phyloP scores from a whole-genome alignment of 2,797 vertebrate genomes.

The Saxicola maurus region DNA sequence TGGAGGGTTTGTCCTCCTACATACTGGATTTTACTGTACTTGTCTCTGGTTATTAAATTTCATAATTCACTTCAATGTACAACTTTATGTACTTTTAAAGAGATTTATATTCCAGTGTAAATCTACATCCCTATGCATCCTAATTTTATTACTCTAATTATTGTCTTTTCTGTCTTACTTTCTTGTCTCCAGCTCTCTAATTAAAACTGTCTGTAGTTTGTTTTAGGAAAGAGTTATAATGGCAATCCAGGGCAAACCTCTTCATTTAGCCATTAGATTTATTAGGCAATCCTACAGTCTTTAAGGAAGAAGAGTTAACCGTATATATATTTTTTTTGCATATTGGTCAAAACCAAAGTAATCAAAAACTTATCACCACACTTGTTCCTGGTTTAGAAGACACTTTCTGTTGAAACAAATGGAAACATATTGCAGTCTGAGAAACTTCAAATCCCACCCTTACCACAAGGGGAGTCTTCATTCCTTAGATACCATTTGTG shows the following conservation, averaged over 20 bases:
- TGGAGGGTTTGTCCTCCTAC: neutral
- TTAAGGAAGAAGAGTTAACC: neutral
- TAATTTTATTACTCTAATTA: neutral
- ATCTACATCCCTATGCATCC: neutral
- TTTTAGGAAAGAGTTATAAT: neutral
- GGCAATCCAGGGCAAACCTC: neutral
- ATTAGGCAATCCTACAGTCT: neutral
- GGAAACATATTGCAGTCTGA: neutral
- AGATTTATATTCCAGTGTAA: neutral
- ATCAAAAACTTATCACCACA: neutral
- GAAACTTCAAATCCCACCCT: neutral
- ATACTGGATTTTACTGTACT: neutral
- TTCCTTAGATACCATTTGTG: neutral
- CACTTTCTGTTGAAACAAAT: accelerated
- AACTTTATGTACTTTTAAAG: neutral
- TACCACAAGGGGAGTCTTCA: accelerated
- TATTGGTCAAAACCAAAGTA: neutral
- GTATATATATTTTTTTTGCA: neutral
- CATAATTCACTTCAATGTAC: neutral
- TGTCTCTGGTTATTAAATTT: neutral
- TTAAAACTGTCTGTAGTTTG: neutral
- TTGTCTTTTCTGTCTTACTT: neutral
- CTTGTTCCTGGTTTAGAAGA: neutral
- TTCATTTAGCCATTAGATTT: neutral
- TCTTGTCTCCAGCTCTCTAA: neutral